Evolutionary conservation across 1,140 invertebrate species (phyloP), one percentile per base, ranked within the genome.

Genomic region (Magallana gigas): DNA sequence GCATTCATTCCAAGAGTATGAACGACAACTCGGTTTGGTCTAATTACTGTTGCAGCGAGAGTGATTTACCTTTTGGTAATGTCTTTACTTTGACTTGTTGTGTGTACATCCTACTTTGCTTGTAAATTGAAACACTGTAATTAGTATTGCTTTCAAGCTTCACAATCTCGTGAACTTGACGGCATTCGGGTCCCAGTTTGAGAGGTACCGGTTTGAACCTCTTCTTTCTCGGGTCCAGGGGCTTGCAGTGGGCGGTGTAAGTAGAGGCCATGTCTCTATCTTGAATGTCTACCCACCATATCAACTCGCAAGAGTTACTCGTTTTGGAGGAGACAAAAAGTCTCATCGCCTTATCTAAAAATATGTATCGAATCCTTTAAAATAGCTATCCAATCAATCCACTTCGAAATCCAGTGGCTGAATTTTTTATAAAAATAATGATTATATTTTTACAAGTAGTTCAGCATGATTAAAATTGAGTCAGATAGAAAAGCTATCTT

Each of bases 271-370:
- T 76, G 23, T 76, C 68, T 11, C 68, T 76, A 12, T 76, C 68
- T 11, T 76, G 68, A 8, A 76, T 29, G 36, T 76, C 68, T 23
- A 76, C 68, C 68, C 68, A 76, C 68, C 68, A 76, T 12, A 76
- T 76, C 12, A 76, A 23, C 68, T 76, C 68, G 36, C 68, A 76
- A 11, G 68, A 76, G 23, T 76, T 76, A 29, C 68, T 29, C 9
- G 68, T 29, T 76, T 76, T 76, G 23, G 68, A 76, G 8, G 68
- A 76, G 23, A 29, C 68, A 76, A 76, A 76, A 2, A 76, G 68
- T 29, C 68, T 76, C 68, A 76, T 12, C 36, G 68, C 68, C 36
- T 76, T 76, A 76, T 76, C 68, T 76, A 12, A 29, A 76, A 76
- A n/a, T 4, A 48, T 4, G 5, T 48, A 48, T 48, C 36, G 5